Conservation (phyloP, 2,113 vertebrate species). For the Sinocyclocheilus maitianheensis region DNA sequence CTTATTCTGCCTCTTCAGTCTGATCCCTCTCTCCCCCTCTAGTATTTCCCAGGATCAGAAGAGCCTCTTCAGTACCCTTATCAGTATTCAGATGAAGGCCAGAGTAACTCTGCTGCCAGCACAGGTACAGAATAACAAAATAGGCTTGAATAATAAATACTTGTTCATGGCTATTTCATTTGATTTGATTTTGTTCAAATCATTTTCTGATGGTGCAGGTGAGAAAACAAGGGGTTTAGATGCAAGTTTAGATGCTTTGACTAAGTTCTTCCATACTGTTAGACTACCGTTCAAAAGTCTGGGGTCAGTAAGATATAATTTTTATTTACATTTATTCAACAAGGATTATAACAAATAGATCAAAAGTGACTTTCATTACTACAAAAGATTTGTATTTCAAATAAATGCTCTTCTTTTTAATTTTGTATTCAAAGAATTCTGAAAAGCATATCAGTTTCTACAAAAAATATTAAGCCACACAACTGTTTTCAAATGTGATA, state of each 20-base stretch:
- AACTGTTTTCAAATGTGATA: too few relatives aligned
- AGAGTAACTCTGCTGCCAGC: constrained; percentile 96
- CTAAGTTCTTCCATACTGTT: background rate
- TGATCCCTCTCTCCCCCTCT: constrained; percentile 56
- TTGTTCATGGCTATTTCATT: background rate
- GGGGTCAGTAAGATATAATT: background rate
- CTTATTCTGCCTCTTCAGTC: background rate
- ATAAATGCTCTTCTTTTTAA: too few relatives aligned
- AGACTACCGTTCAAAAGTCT: background rate
- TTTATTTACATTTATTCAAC: too few relatives aligned
- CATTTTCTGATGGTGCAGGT: background rate
- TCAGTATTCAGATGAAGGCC: constrained; percentile 96
- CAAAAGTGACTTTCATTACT: too few relatives aligned
- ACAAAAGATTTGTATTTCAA: too few relatives aligned
- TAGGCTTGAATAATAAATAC: background rate
- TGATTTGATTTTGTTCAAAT: background rate
- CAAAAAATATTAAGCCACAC: too few relatives aligned
- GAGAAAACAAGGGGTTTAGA: background rate
- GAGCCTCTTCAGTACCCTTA: constrained; percentile 95
- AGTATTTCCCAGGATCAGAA: constrained; percentile 95
- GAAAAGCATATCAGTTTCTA: too few relatives aligned
- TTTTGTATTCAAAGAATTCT: too few relatives aligned
- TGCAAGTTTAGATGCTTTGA: background rate
- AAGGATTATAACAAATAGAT: too few relatives aligned
- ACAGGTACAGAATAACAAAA: constrained; percentile 81